A percentile compares a stretch with the other conserved stretches of the same genome.
These are phyloP conservation scores for Teleiodes luculella DNA, from an alignment of 2,888 invertebrate genomes.

Conservation along the genomic window DNA sequence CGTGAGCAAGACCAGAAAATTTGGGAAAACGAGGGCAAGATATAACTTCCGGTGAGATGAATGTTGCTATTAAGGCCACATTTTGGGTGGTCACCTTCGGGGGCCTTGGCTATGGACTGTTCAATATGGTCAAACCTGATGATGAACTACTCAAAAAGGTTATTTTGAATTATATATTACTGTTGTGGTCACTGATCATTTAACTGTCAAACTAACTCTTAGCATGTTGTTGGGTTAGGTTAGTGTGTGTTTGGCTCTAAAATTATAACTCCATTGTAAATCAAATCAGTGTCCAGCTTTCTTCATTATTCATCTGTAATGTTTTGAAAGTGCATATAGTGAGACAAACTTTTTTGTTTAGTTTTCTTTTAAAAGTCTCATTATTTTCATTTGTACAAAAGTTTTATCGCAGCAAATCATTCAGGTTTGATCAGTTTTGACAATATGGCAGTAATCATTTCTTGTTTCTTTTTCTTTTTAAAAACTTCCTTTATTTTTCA, in stretches of 20 bases:
- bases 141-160: constrained; percentile 77
- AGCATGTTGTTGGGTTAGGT: constrained; percentile 15
- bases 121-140: constrained; percentile 76
- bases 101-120: constrained; percentile 79
- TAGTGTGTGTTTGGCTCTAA: too few species aligned
- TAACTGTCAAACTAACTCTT: constrained; percentile 15
- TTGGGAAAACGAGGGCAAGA: constrained; percentile 77
- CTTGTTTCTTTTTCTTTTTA: constrained; percentile 5
- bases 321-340: too few species aligned
- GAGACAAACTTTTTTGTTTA: too few species aligned
- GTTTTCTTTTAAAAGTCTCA: too few species aligned
- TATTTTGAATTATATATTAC: constrained; percentile 35
- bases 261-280: too few species aligned
- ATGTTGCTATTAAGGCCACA: constrained; percentile 67
- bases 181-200: constrained; percentile 30
- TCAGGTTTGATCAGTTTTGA: constrained; percentile 50
- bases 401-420: constrained; percentile 30
- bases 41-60: constrained; percentile 67
- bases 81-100: constrained; percentile 80
- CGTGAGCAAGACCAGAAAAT: constrained; percentile 76
- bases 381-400: constrained; percentile 1
- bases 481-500: too few species aligned
- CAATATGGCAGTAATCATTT: constrained; percentile 2
- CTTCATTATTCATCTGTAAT: too few species aligned
- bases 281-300: too few species aligned